These are phyloP conservation scores for Neolamprologus ventralis DNA, from an alignment of 2,113 vertebrate species.

Conservation along the genomic window DNA sequence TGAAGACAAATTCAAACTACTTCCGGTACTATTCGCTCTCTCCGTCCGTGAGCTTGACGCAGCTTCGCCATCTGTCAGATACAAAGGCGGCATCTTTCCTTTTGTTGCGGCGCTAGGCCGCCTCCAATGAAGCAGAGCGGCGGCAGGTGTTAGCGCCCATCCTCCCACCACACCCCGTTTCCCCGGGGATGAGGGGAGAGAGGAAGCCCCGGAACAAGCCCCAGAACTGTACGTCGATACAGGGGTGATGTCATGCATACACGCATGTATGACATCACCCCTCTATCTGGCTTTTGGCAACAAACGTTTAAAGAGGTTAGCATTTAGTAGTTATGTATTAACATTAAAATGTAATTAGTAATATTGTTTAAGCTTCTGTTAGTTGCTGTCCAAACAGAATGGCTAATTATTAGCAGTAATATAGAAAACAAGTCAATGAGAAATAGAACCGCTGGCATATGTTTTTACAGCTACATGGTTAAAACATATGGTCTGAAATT, in stretches of 20 bases:
- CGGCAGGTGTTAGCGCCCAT: conserved; percentile 7
- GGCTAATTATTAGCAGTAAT: not conserved
- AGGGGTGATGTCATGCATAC: not conserved
- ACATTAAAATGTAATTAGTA: not conserved
- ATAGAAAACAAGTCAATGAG: not conserved
- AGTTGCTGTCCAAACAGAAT: not conserved
- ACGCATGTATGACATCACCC: not conserved
- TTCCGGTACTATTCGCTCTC: not conserved
- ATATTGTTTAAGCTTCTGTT: not conserved
- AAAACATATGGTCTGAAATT: not conserved
- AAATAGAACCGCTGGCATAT: not conserved
- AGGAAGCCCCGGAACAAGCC: not conserved
- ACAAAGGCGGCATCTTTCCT: not conserved
- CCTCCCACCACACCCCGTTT: not conserved
- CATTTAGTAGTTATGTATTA: not conserved
- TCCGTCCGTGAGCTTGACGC: not conserved
- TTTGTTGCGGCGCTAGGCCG: conserved; percentile 5
- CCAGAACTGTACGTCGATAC: not conserved
- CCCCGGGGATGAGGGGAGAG: not conserved
- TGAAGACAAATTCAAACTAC: not conserved
- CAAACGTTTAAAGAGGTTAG: not conserved
- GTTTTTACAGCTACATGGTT: not conserved
- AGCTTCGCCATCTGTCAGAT: not conserved
- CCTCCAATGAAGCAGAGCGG: not conserved
- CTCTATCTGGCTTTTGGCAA: not conserved